Percentiles rank a stretch among this genome's conserved stretches.
phyloP scores from a whole-genome alignment of 1,140 invertebrate species.

The Chironomus tepperi region DNA sequence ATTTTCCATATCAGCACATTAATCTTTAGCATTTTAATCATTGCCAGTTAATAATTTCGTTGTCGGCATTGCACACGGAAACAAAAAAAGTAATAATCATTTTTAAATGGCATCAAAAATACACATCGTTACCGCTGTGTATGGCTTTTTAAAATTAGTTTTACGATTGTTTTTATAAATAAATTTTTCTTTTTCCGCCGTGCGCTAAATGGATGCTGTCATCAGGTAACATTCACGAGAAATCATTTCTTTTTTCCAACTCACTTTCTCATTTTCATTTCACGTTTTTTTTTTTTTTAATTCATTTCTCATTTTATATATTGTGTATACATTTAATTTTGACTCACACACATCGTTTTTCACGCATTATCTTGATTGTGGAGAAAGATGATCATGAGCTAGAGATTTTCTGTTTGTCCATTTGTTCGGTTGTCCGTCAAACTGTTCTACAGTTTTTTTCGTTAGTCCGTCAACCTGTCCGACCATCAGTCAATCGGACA shows the following conservation, averaged over 20 bases:
- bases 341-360: no score
- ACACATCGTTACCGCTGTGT: background rate
- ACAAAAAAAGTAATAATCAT: no score
- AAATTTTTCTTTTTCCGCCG: background rate
- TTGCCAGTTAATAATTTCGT: constrained; percentile 10
- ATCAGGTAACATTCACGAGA: constrained; percentile 16
- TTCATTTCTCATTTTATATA: background rate
- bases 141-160: constrained; percentile 19
- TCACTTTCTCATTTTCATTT: background rate
- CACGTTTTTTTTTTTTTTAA: background rate
- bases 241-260: background rate
- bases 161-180: constrained; percentile 22
- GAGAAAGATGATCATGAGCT: no score
- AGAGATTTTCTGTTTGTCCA: no score
- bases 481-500: no score
- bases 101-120: background rate
- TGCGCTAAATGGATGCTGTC: constrained; percentile 22
- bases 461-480: no score
- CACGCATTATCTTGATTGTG: no score
- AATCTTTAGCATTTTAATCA: constrained; percentile 22
- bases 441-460: no score
- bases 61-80: background rate
- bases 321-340: no score
- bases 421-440: no score
- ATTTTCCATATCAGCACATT: constrained; percentile 12